phyloP scores from a whole-genome alignment of 2,797 vertebrate species.

The Otus scops region DNA sequence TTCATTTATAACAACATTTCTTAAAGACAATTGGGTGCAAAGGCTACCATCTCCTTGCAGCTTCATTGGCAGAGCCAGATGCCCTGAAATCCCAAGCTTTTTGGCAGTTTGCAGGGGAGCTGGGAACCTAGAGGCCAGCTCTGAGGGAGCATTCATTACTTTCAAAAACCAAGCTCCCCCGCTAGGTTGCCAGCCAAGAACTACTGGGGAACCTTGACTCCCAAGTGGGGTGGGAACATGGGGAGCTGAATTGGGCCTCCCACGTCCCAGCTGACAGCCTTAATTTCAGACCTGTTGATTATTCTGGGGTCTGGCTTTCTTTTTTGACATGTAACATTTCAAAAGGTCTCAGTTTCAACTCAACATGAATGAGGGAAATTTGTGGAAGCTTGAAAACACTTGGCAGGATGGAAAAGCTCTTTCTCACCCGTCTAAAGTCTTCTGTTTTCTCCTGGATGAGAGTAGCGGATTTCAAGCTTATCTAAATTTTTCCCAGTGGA shows the following conservation, averaged over 20 bases:
- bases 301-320: slow-evolving; percentile 8
- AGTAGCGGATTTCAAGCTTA: slow-evolving; percentile 10
- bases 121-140: not conserved
- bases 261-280: not conserved
- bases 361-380: not conserved
- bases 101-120: not conserved
- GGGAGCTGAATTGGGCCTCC: not conserved
- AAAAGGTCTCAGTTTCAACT: slow-evolving; percentile 25
- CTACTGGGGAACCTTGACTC: not conserved
- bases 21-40: not conserved
- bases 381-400: slow-evolving; percentile 12
- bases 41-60: not conserved
- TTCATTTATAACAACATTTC: not conserved
- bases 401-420: slow-evolving; percentile 7
- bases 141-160: not conserved
- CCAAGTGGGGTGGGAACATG: not conserved
- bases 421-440: not conserved
- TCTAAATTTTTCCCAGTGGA: slow-evolving; percentile 34
- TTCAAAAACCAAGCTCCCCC: not conserved
- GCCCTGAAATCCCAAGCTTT: not conserved
- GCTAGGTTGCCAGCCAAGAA: not conserved
- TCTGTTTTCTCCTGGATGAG: slow-evolving; percentile 20
- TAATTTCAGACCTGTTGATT: slow-evolving; percentile 30
- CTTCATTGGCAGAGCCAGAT: not conserved
- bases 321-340: not conserved